Percentiles rank a stretch among this genome's conserved stretches.
These are phyloP conservation scores for Catamblyrhynchus diadema DNA, from an alignment of 2,797 vertebrate genomes.

Conservation along the genomic window DNA sequence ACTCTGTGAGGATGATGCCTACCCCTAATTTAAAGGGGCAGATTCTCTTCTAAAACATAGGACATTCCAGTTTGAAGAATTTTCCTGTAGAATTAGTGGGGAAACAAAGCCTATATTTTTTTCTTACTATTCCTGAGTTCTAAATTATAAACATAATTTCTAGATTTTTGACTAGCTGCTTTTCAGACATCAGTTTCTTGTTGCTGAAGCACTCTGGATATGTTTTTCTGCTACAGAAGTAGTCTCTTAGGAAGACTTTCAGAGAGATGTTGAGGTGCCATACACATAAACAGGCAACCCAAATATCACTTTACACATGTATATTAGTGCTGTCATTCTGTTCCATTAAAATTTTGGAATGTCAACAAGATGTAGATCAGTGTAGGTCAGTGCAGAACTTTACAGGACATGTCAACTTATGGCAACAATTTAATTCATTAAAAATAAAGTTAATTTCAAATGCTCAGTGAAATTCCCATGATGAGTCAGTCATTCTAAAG, in stretches of 20 bases:
- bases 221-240: background rate
- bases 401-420: background rate
- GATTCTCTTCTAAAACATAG: background rate
- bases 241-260: background rate
- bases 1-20: background rate
- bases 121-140: background rate
- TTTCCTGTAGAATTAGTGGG: background rate
- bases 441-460: background rate
- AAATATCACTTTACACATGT: background rate
- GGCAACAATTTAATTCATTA: slow-evolving; percentile 2
- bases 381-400: background rate
- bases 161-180: background rate
- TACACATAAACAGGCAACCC: background rate
- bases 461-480: background rate
- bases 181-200: background rate
- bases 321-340: background rate
- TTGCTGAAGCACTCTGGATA: background rate
- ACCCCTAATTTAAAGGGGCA: background rate
- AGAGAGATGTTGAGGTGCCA: background rate
- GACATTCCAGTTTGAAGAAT: background rate
- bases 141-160: background rate
- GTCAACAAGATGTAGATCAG: background rate
- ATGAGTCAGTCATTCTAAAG: background rate
- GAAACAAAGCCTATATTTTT: background rate
- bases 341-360: background rate